Conservation (phyloP, 35 echinoderm and acorn worm species). For the Amphiura filiformis region DNA sequence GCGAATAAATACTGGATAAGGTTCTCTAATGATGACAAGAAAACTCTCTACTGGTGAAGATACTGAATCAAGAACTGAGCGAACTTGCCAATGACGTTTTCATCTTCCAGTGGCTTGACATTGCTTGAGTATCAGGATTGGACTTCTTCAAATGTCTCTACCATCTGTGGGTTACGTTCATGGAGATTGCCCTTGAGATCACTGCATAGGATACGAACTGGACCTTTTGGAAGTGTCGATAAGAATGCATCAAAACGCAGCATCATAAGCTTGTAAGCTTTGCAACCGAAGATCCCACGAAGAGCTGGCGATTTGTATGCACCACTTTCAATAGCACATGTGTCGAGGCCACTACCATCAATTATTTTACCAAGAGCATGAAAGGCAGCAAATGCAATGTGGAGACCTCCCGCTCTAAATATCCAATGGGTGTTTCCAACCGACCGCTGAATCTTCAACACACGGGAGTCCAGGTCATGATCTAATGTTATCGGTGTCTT, state of each 20-base stretch:
- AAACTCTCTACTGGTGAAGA: constrained; percentile 44
- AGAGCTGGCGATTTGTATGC: constrained; percentile 51
- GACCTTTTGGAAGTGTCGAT: constrained; percentile 35
- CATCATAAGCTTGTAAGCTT: constrained; percentile 48
- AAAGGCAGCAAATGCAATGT: constrained; percentile 52
- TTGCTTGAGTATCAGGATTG: constrained; percentile 18
- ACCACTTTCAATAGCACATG: constrained; percentile 48
- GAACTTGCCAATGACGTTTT: constrained; percentile 31
- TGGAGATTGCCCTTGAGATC: constrained; percentile 17
- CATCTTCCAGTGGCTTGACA: constrained; percentile 33
- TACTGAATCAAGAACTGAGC: constrained; percentile 41
- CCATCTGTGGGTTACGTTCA: constrained; percentile 23
- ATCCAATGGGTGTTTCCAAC: constrained; percentile 41
- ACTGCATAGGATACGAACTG: constrained; percentile 23
- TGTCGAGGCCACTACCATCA: constrained; percentile 47
- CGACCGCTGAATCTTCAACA: constrained; percentile 33
- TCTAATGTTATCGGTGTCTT: constrained; percentile 44
- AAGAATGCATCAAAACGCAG: constrained; percentile 48
- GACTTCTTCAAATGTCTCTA: constrained; percentile 12
- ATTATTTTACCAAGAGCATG: constrained; percentile 52
- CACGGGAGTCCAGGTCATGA: constrained; percentile 33
- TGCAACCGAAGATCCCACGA: constrained; percentile 41
- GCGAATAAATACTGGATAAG: constrained; percentile 37
- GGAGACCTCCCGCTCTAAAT: constrained; percentile 51
- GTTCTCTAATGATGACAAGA: constrained; percentile 39